Conservation (phyloP, 2,888 invertebrate genomes). For the Drosophila dives region DNA sequence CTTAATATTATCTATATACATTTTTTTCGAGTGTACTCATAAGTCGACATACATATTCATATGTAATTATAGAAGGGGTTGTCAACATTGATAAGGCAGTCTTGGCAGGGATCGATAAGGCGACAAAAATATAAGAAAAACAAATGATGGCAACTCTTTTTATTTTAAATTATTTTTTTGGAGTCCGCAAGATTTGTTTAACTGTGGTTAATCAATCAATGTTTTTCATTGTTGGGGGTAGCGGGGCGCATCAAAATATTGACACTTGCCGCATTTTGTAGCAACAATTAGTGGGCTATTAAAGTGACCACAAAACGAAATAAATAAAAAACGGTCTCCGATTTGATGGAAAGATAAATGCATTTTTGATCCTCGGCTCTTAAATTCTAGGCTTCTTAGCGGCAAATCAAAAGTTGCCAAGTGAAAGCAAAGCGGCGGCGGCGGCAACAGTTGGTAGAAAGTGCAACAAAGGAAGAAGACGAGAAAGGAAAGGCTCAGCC, state of each 20-base stretch:
- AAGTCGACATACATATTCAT: conserved; percentile 5
- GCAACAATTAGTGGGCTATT: conserved; percentile 71
- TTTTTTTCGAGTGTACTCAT: background rate
- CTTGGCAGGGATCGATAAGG: conserved; percentile 37
- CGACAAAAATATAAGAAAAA: conserved; percentile 14
- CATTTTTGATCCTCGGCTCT: conserved; percentile 73
- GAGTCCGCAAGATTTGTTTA: conserved; percentile 1
- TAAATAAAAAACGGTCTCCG: background rate
- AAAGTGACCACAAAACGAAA: conserved; percentile 61
- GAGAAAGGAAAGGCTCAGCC: conserved; percentile 31
- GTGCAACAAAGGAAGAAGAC: conserved; percentile 42
- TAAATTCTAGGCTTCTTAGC: conserved; percentile 44
- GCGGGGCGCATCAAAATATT: conserved; percentile 70
- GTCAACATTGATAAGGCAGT: conserved; percentile 36
- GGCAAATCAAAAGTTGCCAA: conserved; percentile 64
- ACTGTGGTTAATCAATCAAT: conserved; percentile 59
- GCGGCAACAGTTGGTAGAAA: conserved; percentile 55
- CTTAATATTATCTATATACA: background rate
- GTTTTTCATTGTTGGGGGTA: background rate
- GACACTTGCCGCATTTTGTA: conserved; percentile 74
- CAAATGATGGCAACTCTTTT: conserved; percentile 17
- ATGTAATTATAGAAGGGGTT: conserved; percentile 12
- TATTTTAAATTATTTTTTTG: background rate
- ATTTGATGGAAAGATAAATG: conserved; percentile 77
- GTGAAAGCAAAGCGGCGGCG: conserved; percentile 62